Base-by-base conservation (phyloP, 2,797 vertebrate genomes). In the Diglossa cyanea region DNA sequence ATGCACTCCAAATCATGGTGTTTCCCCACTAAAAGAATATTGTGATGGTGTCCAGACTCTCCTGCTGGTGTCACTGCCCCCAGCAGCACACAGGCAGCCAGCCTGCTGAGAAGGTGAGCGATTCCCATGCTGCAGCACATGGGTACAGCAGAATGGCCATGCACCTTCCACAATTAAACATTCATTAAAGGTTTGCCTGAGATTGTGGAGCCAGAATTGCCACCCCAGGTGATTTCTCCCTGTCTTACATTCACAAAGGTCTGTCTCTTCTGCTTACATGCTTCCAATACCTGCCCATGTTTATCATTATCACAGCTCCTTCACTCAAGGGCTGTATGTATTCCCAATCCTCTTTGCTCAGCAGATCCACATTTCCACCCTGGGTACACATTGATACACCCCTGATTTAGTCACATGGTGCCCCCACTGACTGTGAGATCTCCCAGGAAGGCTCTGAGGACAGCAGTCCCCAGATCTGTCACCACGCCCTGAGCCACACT, bases 401-500 rank as follows among this genome's bases (percentile, higher is more conserved):
- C 74, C 26, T 30, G 9, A 7, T 70, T 33, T 9, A 82, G 74
- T 30, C 39, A 20, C 39, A 47, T 4, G 3, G 4, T n/a, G 35
- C 15, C 40, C 25, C 31, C 37, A 10, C 16, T 3, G 54, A n/a
- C 25, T 66, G 66, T 25, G 24, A 61, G 10, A 37, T 55, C 15
- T 28, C n/a, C 25, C 0, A 7, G 23, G 54, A 25, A 72, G 47
- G 58, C 18, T 76, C 58, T 35, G 8, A 1, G 6, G 47, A 57
- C n/a, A 54, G n/a, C 67, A 50, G 17, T 10, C 26, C 21, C 25
- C 39, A 35, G 26, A 31, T 28, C 28, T 7, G 6, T 28, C 62
- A 76, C 40, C 2, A 0, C 24, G 58, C 33, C 51, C 50, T 3
- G 1, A 24, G 17, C 30, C 6, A n/a, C 2, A 2, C 51, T 23